These are phyloP conservation scores for Excalfactoria chinensis DNA, from an alignment of 2,113 vertebrate genomes.

Conservation along the genomic window DNA sequence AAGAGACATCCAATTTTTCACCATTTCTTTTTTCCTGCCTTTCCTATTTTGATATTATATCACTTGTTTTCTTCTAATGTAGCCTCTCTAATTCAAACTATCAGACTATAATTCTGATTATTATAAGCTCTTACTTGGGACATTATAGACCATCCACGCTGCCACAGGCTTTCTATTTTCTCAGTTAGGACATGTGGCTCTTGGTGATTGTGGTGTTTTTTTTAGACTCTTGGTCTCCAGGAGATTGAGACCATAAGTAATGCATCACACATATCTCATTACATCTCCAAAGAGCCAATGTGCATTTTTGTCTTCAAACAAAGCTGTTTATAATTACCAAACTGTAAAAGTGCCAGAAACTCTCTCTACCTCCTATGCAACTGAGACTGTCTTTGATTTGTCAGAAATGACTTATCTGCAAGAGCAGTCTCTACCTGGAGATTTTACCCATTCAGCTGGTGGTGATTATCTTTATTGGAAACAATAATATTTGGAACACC, in stretches of 20 bases:
- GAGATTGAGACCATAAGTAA: neutral
- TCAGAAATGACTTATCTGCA: neutral
- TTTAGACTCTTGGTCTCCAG: neutral
- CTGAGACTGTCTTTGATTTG: neutral
- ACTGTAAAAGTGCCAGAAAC: neutral
- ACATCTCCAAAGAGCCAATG: neutral
- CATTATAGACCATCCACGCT: neutral
- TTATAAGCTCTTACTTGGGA: neutral
- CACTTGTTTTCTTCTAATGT: neutral
- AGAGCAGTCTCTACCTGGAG: neutral
- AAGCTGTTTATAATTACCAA: neutral
- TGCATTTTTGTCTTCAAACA: neutral
- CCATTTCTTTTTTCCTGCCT: neutral
- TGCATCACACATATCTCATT: neutral
- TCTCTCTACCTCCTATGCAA: neutral
- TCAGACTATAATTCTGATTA: neutral
- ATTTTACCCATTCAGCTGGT: neutral
- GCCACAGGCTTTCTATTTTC: neutral
- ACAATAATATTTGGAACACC: neutral
- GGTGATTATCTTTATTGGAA: neutral
- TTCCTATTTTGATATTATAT: neutral
- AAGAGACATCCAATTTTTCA: neutral
- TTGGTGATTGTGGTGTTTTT: neutral
- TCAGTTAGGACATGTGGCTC: neutral
- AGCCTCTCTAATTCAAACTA: neutral